Conservation (phyloP, 2,113 vertebrate genomes). For the Lepus timidus region DNA sequence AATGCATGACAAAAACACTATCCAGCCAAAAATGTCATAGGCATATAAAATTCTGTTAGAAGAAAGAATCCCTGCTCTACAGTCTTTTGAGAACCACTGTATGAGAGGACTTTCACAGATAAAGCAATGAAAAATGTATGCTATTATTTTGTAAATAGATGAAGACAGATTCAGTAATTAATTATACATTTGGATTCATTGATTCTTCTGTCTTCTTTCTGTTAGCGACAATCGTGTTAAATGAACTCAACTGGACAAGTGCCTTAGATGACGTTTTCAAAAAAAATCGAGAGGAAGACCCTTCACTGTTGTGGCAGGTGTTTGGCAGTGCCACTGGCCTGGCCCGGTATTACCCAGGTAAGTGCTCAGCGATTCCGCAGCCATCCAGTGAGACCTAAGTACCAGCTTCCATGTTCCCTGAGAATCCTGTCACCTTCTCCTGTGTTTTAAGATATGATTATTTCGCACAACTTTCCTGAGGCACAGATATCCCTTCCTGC, state of each 20-base stretch:
- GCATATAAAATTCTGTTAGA: background rate
- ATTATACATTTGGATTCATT: background rate
- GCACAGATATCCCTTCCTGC: background rate
- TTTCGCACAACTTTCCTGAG: background rate
- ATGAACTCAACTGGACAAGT: slow-evolving; percentile 98
- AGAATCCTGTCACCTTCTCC: background rate
- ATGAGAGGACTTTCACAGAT: background rate
- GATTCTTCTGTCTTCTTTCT: slow-evolving; percentile 49
- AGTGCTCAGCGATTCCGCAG: background rate
- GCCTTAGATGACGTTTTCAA: slow-evolving; percentile 95
- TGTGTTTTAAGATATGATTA: background rate
- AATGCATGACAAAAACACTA: background rate
- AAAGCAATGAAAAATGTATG: background rate
- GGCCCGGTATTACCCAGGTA: slow-evolving; percentile 98
- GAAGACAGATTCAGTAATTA: background rate
- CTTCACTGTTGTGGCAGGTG: slow-evolving; percentile 97
- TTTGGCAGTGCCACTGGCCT: slow-evolving; percentile 98
- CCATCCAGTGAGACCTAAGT: background rate
- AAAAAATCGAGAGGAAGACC: slow-evolving; percentile 96
- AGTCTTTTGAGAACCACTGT: background rate
- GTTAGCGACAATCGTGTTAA: slow-evolving; percentile 95
- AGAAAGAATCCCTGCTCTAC: background rate
- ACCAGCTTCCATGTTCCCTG: background rate
- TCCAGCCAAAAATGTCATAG: background rate
- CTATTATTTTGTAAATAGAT: slow-evolving; percentile 16